A percentile compares a stretch with the other conserved stretches of the same genome.
These are phyloP conservation scores for Tenualosa ilisha DNA, from an alignment of 2,797 vertebrate species.

Conservation along the genomic window DNA sequence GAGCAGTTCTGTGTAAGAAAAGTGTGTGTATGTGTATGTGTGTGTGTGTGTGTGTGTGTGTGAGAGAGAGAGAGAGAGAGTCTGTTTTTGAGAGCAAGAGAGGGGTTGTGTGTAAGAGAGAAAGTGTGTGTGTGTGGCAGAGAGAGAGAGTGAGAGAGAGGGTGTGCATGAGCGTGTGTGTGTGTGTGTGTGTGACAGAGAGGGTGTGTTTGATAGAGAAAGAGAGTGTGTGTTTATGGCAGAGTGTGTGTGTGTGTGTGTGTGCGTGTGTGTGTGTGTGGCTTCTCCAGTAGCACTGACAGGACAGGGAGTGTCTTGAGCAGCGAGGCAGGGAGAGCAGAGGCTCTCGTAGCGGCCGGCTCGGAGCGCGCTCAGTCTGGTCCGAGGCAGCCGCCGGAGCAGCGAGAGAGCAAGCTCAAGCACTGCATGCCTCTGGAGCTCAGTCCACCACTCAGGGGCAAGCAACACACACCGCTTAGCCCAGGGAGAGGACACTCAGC, in stretches of 20 bases:
- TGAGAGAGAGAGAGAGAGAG: constrained; percentile 63
- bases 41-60: background rate
- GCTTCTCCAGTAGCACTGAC: constrained; percentile 20
- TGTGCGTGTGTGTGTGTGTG: constrained; percentile 31
- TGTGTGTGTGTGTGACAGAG: constrained; percentile 38
- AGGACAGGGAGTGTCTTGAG: constrained; percentile 50
- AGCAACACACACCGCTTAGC: constrained; percentile 35
- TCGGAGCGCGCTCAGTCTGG: constrained; percentile 37
- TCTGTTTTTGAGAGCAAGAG: constrained; percentile 53
- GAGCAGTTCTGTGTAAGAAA: constrained; percentile 41
- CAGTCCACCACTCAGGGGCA: constrained; percentile 44
- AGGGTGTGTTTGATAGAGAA: constrained; percentile 36
- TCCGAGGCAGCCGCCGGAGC: constrained; percentile 42
- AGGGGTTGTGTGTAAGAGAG: background rate
- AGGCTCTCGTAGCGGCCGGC: constrained; percentile 17
- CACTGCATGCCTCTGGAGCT: constrained; percentile 55
- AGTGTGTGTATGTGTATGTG: constrained; percentile 42
- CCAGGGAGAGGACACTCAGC: constrained; percentile 49
- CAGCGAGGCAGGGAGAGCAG: constrained; percentile 36
- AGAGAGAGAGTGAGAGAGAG: constrained; percentile 24
- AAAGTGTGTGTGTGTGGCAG: background rate
- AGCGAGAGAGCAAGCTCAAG: constrained; percentile 40
- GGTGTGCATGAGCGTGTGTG: constrained; percentile 47
- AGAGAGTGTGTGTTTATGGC: constrained; percentile 46
- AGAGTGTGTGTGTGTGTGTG: constrained; percentile 36